Base-by-base conservation (phyloP, 2,113 vertebrate species). In the Lophura nycthemera region DNA sequence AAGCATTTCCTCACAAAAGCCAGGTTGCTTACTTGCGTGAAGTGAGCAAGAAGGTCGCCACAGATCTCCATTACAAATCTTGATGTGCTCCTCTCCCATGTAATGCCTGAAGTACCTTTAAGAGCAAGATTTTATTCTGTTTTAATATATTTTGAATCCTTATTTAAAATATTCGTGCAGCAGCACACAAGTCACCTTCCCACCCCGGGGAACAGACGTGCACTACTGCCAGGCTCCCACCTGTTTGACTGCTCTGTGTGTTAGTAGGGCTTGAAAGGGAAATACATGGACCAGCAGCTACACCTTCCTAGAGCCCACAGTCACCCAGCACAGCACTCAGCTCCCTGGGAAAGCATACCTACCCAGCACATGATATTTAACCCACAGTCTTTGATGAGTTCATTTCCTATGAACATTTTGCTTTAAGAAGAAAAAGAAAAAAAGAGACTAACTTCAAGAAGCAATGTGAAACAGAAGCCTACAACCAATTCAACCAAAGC, bases 181-280 rank as follows among this genome's bases (percentile, higher is more conserved):
- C 9, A 77, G n/a, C 69, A 66, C 32, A 74, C 32, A 43, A 65
- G 45, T 29, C 32, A 57, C 2, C 16, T 5, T 36, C n/a, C 34
- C 52, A 40, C 56, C 6, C 0, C 2, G 47, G 12, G 18, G 17
- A 74, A 47, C 0, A 32, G 66, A 84, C 24, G 11, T n/a, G n/a
- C 40, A 57, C 76, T 60, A 36, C 32, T 82, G 43, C 42, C 83
- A 50, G 0, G 1, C 16, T 81, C 36, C 40, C 15, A 4, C 56
- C 66, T 3, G 1, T 48, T 59, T 36, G 14, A 48, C 45, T 48
- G 7, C 6, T n/a, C 22, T 11, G 5, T n/a, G 6, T 5, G 3
- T 64, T 50, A 19, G n/a, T 6, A n/a, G 36, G n/a, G 66, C 38
- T 71, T 45, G 20, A 63, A 79, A 79, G 32, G 6, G 64, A 83